Conservation (phyloP, 2,113 vertebrate genomes). For the Brachyhypopomus occidentalis region DNA sequence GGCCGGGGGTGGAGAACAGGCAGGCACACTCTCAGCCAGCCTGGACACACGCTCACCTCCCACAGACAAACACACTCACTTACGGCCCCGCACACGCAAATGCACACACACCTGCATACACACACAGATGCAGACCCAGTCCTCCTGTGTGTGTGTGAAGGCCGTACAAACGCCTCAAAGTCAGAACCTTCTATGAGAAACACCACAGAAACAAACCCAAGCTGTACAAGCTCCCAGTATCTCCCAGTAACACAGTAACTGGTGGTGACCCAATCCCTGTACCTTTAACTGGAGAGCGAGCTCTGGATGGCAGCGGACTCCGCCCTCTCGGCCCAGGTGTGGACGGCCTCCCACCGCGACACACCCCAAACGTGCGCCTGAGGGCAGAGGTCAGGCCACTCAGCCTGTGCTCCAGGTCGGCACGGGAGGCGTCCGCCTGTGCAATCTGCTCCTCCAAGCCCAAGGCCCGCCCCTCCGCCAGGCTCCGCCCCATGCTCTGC, state of each 20-base stretch:
- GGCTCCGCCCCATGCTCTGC: slow-evolving; percentile 62
- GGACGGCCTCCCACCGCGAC: slow-evolving; percentile 38
- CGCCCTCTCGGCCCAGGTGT: slow-evolving; percentile 44
- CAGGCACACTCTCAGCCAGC: slow-evolving; percentile 31
- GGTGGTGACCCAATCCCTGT: no score
- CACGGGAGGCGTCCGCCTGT: slow-evolving; percentile 53
- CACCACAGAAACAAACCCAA: no score
- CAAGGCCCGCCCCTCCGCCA: slow-evolving; percentile 57
- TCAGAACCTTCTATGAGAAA: no score
- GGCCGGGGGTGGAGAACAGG: slow-evolving; percentile 28
- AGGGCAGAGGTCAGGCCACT: slow-evolving; percentile 68
- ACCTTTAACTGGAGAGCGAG: slow-evolving; percentile 71
- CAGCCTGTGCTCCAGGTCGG: slow-evolving; percentile 69
- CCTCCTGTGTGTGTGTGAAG: no score
- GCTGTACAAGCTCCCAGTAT: no score
- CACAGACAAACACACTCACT: slow-evolving; percentile 1
- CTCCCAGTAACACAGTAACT: no score
- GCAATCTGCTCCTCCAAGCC: slow-evolving; percentile 73
- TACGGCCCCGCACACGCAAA: not conserved
- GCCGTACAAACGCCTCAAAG: no score
- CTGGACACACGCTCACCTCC: slow-evolving; percentile 53
- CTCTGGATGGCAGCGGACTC: slow-evolving; percentile 63
- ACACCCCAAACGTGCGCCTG: slow-evolving; percentile 66
- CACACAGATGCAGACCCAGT: not conserved
- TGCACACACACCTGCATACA: slow-evolving; percentile 35